Evolutionary conservation across 2,797 vertebrate species (phyloP).

Genomic region (Chiropotes sagulatus): DNA sequence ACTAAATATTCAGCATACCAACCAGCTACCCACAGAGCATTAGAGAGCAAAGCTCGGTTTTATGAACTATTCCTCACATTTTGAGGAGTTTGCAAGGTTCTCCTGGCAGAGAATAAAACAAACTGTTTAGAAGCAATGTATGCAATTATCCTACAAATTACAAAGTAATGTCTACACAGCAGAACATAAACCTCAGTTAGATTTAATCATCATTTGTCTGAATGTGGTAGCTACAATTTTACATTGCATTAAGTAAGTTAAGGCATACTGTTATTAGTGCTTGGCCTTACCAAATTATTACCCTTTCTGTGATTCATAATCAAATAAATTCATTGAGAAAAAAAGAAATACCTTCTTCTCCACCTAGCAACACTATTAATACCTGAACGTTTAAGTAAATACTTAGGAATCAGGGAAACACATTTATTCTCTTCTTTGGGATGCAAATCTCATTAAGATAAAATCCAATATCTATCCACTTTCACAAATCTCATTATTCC

Average conservation of each 20-base stretch:
- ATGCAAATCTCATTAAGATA: not conserved
- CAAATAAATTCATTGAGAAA: slow-evolving; percentile 33
- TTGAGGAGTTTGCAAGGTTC: slow-evolving; percentile 40
- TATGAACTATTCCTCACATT: slow-evolving; percentile 57
- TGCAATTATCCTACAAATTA: slow-evolving; percentile 71
- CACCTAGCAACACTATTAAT: slow-evolving; percentile 8
- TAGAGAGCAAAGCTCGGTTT: slow-evolving; percentile 8
- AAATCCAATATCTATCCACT: not conserved
- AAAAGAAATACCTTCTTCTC: not conserved
- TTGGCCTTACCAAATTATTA: slow-evolving; percentile 65
- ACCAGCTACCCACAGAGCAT: slow-evolving; percentile 23
- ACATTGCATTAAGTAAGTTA: slow-evolving; percentile 75
- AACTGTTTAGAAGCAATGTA: slow-evolving; percentile 68
- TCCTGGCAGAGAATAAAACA: slow-evolving; percentile 70
- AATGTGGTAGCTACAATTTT: slow-evolving; percentile 71
- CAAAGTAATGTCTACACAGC: slow-evolving; percentile 68
- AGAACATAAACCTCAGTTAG: slow-evolving; percentile 67
- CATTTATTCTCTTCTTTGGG: not conserved
- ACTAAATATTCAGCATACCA: slow-evolving; percentile 55
- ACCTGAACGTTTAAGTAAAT: not conserved
- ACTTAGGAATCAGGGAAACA: not conserved
- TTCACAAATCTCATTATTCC: not conserved
- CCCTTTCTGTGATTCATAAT: slow-evolving; percentile 44
- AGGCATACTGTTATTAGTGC: slow-evolving; percentile 64
- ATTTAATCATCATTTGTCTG: slow-evolving; percentile 70